These are phyloP conservation scores for Heliconius congener DNA, from an alignment of 1,140 invertebrate species.

Conservation along the genomic window DNA sequence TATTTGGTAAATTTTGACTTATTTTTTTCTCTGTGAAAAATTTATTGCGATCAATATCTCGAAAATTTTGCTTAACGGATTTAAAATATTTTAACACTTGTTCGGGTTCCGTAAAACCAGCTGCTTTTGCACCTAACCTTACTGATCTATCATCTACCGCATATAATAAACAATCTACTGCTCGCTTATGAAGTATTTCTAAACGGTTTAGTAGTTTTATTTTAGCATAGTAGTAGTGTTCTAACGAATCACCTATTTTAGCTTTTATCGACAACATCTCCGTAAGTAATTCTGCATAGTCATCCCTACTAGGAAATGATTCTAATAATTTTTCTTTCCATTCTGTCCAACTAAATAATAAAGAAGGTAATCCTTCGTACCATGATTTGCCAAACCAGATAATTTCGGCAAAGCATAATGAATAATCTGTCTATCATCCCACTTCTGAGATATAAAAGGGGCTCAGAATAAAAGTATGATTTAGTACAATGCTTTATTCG, in stretches of 20 bases:
- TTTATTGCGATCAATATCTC: background rate
- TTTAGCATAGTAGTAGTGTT: constrained; percentile 51
- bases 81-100: constrained; percentile 45
- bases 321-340: constrained; percentile 37
- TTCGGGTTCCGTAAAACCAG: constrained; percentile 43
- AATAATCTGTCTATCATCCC: no score
- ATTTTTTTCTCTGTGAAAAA: no score
- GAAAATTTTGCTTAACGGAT: constrained; percentile 32
- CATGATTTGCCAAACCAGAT: no score
- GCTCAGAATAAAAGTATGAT: no score
- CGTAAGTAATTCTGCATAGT: constrained; percentile 44
- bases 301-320: constrained; percentile 39
- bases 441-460: no score
- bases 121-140: constrained; percentile 39
- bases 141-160: no score
- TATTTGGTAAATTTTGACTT: background rate
- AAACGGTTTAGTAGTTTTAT: constrained; percentile 39
- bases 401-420: no score
- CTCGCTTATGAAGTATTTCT: constrained; percentile 48
- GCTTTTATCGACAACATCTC: constrained; percentile 47
- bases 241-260: constrained; percentile 35
- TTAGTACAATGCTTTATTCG: no score
- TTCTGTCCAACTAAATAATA: constrained; percentile 41
- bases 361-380: no score
- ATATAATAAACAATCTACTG: constrained; percentile 44